Conservation (phyloP, 2,888 invertebrate genomes). For the Leptinotarsa tumamoca region DNA sequence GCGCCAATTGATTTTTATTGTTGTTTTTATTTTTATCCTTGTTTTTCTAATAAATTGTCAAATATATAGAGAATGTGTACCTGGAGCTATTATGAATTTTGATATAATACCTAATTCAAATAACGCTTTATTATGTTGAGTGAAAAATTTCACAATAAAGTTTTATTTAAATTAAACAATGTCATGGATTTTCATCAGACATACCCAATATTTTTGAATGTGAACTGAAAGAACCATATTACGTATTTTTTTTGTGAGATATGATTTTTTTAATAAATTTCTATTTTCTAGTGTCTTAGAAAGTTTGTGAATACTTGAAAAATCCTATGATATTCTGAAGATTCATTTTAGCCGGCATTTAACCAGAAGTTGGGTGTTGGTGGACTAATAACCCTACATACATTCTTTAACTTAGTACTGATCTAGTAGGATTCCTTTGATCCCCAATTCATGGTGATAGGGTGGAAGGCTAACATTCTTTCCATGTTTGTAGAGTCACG, state of each 20-base stretch:
- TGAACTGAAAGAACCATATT: too few species aligned
- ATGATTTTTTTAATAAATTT: background rate
- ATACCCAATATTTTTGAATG: too few species aligned
- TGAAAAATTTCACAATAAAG: too few species aligned
- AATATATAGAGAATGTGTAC: too few species aligned
- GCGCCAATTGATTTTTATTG: too few species aligned
- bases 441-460: slow-evolving; percentile 23
- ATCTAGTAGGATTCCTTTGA: background rate
- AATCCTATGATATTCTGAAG: background rate
- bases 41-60: too few species aligned
- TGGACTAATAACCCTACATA: slow-evolving; percentile 33
- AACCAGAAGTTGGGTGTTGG: slow-evolving; percentile 23
- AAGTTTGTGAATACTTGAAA: slow-evolving; percentile 12
- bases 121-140: too few species aligned
- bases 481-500: slow-evolving; percentile 94
- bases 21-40: too few species aligned
- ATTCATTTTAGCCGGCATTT: slow-evolving; percentile 13
- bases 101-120: too few species aligned
- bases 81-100: too few species aligned
- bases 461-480: slow-evolving; percentile 51
- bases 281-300: background rate
- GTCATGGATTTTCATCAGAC: too few species aligned
- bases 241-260: background rate
- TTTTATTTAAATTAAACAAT: too few species aligned
- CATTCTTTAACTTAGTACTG: background rate